Evolutionary conservation across 2,113 vertebrate species (phyloP).

Genomic region (Corynorhinus townsendii): DNA sequence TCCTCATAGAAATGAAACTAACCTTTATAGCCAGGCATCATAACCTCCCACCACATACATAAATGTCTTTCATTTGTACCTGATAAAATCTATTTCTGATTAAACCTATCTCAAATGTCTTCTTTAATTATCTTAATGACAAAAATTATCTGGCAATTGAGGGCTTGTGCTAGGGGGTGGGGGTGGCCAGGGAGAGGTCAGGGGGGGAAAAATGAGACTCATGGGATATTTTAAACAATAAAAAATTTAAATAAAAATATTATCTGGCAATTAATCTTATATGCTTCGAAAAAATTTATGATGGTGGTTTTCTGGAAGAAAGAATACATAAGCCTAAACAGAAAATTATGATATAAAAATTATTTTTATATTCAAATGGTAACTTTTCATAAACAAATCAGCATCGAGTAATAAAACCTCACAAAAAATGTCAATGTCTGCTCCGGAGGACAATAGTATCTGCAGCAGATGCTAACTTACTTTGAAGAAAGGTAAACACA

Average conservation of each 20-base stretch:
- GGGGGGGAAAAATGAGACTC: too few relatives aligned
- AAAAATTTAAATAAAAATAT: not conserved
- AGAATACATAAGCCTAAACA: not conserved
- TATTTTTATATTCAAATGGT: not conserved
- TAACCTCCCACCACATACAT: not conserved
- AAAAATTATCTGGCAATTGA: constrained; percentile 13
- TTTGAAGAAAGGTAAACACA: not conserved
- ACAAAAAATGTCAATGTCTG: not conserved
- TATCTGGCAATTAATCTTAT: not conserved
- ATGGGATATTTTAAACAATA: too few relatives aligned
- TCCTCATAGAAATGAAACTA: not conserved
- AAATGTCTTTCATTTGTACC: not conserved
- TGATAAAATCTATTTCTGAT: not conserved
- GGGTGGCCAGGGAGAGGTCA: too few relatives aligned
- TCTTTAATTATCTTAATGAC: not conserved
- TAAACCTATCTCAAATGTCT: not conserved
- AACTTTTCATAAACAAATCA: constrained; percentile 29
- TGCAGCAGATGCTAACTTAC: not conserved
- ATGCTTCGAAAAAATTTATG: constrained; percentile 24
- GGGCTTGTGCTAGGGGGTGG: too few relatives aligned
- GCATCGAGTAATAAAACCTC: not conserved
- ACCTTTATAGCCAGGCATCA: not conserved
- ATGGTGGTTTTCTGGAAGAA: not conserved
- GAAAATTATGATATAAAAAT: not conserved
- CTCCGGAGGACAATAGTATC: not conserved